Evolutionary conservation across 2,113 vertebrate species (phyloP), one percentile per base, ranked within the genome.

Genomic region (Erpornis zantholeuca): DNA sequence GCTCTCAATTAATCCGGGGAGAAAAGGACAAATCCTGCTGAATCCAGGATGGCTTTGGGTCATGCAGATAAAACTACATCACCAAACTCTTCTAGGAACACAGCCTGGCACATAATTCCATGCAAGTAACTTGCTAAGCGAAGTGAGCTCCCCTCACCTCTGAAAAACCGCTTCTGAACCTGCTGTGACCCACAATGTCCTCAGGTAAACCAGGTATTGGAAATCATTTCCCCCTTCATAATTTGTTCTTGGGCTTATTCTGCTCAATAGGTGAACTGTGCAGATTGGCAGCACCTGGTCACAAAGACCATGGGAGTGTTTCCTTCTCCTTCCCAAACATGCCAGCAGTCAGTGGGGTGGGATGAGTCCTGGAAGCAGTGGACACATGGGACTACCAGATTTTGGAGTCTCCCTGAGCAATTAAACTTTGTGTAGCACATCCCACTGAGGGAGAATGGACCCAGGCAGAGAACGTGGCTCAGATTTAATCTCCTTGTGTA

Each of bases 141-240:
- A 71, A 33, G 23, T 1, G 40, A 93, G 49, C 65, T 75, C 59
- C 65, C 57, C 69, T 88, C 4, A 13, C 82, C 38, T 66, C 78
- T 57, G 3, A 28, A 49, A 84, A 83, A 44, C 52, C 0, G 0
- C 25, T 57, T 4, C 9, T 38, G 72, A 81, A 42, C 47, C 21
- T 1, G 1, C 44, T 14, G 33, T 0, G 20, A 63, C 86, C 77
- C 2, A 0, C 0, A 0, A 2, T 6, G 47, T 82, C 73, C 69
- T 71, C 44, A 3, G 50, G 70, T 61, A 52, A 94, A 69, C 38
- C 66, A 59, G 73, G 6, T 71, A 91, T 85, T 79, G 90, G 92
- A 94, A 96, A 91, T 87, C 61, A 13, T 82, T 92, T 4, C 2
- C 52, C 7, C 7, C 56, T 61, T 76, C 65, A 35, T 10, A 44